A percentile compares a stretch with the other conserved stretches of the same genome.
phyloP scores from a whole-genome alignment of 2,113 vertebrate genomes.

The Cyanoderma ruficeps region DNA sequence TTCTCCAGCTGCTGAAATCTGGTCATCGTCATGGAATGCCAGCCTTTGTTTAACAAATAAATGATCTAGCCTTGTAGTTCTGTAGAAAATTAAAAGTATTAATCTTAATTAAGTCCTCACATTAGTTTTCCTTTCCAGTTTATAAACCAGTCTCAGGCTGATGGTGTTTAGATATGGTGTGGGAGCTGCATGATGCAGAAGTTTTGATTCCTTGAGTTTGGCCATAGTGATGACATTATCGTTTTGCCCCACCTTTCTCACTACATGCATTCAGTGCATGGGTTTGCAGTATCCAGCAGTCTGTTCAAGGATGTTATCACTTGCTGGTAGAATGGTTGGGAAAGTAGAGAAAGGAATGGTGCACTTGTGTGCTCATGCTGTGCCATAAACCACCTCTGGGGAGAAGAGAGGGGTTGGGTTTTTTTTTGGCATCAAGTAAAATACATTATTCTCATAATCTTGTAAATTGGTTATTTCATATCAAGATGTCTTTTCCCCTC shows the following conservation, averaged over 20 bases:
- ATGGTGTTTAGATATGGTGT: background rate
- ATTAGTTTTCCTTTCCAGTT: background rate
- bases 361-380: background rate
- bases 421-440: background rate
- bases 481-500: background rate
- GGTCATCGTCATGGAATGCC: background rate
- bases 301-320: background rate
- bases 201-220: background rate
- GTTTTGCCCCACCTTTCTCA: background rate
- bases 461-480: background rate
- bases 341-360: background rate
- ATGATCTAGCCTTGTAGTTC: background rate
- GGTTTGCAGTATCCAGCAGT: background rate
- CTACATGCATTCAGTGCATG: accelerated
- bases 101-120: background rate
- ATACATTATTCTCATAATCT: background rate
- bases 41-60: background rate
- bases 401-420: background rate
- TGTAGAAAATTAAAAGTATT: background rate
- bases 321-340: background rate
- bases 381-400: background rate
- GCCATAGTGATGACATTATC: background rate
- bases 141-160: background rate
- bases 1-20: constrained; percentile 29
- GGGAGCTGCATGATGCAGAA: background rate